Percentiles rank a stretch among this genome's conserved stretches.
These are phyloP conservation scores for Eremophila alpestris DNA, from an alignment of 2,797 vertebrate species.

Conservation along the genomic window DNA sequence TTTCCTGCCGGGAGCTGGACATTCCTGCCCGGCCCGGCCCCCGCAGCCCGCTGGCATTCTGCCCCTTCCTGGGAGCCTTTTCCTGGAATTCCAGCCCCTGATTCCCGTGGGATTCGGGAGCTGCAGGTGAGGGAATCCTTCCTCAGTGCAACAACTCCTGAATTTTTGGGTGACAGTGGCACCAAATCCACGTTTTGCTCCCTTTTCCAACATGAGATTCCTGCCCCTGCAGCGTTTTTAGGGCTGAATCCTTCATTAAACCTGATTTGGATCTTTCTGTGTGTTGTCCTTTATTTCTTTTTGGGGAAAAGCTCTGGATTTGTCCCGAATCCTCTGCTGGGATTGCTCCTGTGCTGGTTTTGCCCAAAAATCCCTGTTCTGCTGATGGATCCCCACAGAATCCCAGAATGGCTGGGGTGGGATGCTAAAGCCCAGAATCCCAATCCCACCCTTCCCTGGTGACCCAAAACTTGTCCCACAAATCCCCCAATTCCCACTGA, in stretches of 20 bases:
- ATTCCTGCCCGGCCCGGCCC: not conserved
- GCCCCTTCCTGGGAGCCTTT: not conserved
- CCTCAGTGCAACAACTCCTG: not conserved
- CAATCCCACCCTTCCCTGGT: not conserved
- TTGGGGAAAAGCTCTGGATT: not conserved
- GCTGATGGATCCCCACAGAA: not conserved
- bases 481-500: not conserved
- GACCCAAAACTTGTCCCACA: not conserved
- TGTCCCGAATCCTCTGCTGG: not conserved
- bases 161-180: not conserved
- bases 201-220: not conserved
- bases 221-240: not conserved
- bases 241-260: not conserved
- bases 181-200: not conserved
- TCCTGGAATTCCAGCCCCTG: fast-evolving
- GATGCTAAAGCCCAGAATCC: not conserved
- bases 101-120: not conserved
- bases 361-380: not conserved
- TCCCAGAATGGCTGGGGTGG: not conserved
- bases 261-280: fast-evolving
- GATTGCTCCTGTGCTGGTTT: fast-evolving
- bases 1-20: not conserved
- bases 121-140: not conserved
- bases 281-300: not conserved
- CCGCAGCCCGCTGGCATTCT: not conserved